Evolutionary conservation across 2,888 invertebrate genomes (phyloP), one percentile per base, ranked within the genome.

Genomic region (Catocala fraxini): DNA sequence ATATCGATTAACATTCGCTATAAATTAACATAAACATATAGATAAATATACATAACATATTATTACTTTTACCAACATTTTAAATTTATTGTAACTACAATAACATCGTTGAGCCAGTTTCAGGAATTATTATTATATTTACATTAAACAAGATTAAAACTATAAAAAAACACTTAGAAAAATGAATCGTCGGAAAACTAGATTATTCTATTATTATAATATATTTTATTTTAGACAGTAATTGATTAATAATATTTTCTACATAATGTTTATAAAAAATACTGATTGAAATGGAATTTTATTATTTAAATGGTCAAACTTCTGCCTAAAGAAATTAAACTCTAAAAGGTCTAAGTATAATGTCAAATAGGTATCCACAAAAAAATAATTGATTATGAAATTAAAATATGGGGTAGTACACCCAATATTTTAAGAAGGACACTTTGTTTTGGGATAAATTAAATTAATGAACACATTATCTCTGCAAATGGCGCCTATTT

Each of bases 391-490:
- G 25, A 25, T 25, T 25, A 25, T 25, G 15, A 13, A 45, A 46
- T 15, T 15, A 5, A 39, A 39, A 39, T 39, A 9, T 39, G 9
- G 6, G 7, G 13, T 46, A 9, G 46, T 15, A 46, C 69, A 77
- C 59, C 47, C 51, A 73, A 33, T 43, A 45, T 54, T 45, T 70
- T 72, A 59, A 58, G 77, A 78, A 81, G 80, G 75, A 68, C 77
- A 80, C 79, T 80, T 81, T 69, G 70, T 70, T 71, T 71, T 70
- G 68, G 67, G 68, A 56, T 49, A 54, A 71, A 66, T 41, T 0
- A 54, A 61, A 67, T 51, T 45, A 63, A 73, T 41, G 33, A 58
- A 65, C 51, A 61, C 12, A 39, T 39, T 6, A 39, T 39, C 35
- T 39, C 35, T 7, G 35, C 6, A 9, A 39, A 39, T 39, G 35